A percentile compares a stretch with the other conserved stretches of the same genome.
Conservation (phyloP, 2,113 vertebrate species). For the Nerophis ophidion region DNA sequence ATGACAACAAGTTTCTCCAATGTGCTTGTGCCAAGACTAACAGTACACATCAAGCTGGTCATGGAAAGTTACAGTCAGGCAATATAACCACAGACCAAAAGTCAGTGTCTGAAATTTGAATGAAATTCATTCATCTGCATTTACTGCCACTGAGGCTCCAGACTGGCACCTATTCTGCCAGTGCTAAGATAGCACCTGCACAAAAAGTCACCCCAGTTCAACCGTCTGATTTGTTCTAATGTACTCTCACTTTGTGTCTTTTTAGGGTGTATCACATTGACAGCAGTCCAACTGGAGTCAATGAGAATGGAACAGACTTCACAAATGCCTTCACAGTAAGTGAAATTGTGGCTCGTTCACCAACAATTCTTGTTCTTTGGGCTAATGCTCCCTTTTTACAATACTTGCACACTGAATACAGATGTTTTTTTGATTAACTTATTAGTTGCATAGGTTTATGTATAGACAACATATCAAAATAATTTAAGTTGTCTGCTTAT, state of each 20-base stretch:
- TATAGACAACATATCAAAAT: background rate
- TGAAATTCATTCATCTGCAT: slow-evolving; percentile 50
- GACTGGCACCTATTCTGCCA: slow-evolving; percentile 54
- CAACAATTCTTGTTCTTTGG: background rate
- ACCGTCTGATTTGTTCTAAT: slow-evolving; percentile 15
- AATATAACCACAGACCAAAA: slow-evolving; percentile 26
- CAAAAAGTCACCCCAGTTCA: slow-evolving; percentile 28
- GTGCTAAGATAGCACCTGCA: slow-evolving; percentile 25
- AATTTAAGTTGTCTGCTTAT: background rate
- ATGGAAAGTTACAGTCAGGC: slow-evolving; percentile 33
- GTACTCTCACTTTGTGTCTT: slow-evolving; percentile 18
- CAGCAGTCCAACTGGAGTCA: slow-evolving; percentile 74
- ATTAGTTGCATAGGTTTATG: background rate
- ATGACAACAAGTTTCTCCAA: background rate
- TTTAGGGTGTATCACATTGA: slow-evolving; percentile 91
- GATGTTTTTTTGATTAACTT: background rate
- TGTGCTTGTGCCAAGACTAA: background rate
- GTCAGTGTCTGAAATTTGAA: slow-evolving; percentile 33
- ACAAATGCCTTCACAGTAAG: slow-evolving; percentile 84
- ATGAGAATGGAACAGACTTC: slow-evolving; percentile 76
- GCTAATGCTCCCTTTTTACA: background rate
- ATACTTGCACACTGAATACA: background rate
- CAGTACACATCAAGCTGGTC: slow-evolving; percentile 11
- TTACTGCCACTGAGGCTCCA: slow-evolving; percentile 43
- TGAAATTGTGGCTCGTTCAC: slow-evolving; percentile 9